A percentile compares a stretch with the other conserved stretches of the same genome.
These are phyloP conservation scores for Climacteris rufus DNA, from an alignment of 2,113 vertebrate species.

Conservation along the genomic window DNA sequence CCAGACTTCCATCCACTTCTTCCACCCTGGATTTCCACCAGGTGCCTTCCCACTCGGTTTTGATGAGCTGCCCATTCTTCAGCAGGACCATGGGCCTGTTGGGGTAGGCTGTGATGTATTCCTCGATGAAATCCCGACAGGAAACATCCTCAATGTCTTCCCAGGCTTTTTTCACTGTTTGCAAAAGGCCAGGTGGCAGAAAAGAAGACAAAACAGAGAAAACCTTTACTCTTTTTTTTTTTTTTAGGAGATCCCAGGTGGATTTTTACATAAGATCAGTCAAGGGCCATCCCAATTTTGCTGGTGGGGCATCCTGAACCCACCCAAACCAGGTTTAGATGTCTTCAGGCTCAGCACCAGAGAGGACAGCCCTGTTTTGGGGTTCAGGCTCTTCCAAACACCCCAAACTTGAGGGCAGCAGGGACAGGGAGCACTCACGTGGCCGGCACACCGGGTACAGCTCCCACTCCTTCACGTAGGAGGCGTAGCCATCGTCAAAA, in stretches of 20 bases:
- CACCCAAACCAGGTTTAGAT: not conserved
- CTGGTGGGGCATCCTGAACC: not conserved
- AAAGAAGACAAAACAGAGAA: not conserved
- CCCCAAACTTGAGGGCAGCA: not conserved
- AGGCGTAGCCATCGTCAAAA: conserved; percentile 96
- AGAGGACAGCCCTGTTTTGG: accelerated
- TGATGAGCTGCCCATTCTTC: conserved; percentile 92
- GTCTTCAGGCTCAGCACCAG: not conserved
- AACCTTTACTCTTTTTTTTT: accelerated
- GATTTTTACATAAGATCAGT: not conserved
- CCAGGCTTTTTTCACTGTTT: conserved; percentile 88
- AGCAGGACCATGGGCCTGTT: conserved; percentile 97
- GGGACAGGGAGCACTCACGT: conserved; percentile 72
- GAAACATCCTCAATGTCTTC: conserved; percentile 96
- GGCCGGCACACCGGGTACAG: conserved; percentile 91
- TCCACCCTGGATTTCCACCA: conserved; percentile 99
- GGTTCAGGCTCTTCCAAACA: not conserved
- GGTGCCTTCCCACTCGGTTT: conserved; percentile 98
- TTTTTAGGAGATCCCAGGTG: not conserved
- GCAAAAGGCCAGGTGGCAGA: not conserved
- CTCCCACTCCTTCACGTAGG: conserved; percentile 90
- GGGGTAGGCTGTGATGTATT: conserved; percentile 95
- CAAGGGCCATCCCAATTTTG: not conserved
- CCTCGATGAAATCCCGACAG: conserved; percentile 94
- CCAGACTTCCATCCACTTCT: conserved; percentile 95